These are phyloP conservation scores for Pocillopora grandis DNA, from an alignment of 92 coral and sea anemone genomes.

Conservation along the genomic window DNA sequence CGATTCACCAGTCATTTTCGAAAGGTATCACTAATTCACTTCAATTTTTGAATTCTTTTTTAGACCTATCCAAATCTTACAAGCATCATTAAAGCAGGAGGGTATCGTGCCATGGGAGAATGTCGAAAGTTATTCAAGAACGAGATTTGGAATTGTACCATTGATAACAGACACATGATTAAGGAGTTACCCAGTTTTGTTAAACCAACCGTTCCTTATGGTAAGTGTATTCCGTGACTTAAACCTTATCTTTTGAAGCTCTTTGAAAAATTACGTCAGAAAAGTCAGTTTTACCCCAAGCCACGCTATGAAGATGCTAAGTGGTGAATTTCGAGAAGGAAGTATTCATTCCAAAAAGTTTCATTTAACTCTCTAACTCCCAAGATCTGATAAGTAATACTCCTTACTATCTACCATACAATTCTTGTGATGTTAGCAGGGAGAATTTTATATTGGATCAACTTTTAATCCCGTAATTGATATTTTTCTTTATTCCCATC, in stretches of 20 bases:
- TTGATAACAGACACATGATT: conserved; percentile 24
- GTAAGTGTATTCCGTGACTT: conserved; percentile 21
- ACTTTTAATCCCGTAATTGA: no score
- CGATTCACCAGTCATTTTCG: neutral
- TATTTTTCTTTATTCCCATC: no score
- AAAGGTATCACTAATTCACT: neutral
- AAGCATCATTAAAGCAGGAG: conserved; percentile 61
- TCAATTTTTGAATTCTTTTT: neutral
- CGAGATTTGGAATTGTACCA: conserved; percentile 70
- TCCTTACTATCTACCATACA: no score
- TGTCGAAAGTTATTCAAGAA: conserved; percentile 58
- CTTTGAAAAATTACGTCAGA: neutral
- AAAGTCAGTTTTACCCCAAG: neutral
- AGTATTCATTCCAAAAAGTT: neutral
- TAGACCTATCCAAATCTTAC: conserved; percentile 52
- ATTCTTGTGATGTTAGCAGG: no score
- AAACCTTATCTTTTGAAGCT: neutral
- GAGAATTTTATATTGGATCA: no score
- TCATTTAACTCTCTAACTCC: neutral
- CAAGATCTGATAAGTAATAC: no score
- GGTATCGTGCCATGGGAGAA: conserved; percentile 56
- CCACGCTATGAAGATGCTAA: no score
- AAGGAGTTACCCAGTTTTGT: conserved; percentile 46
- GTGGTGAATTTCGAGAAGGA: no score
- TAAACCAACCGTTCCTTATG: conserved; percentile 46